These are phyloP conservation scores for Takifugu flavidus DNA, from an alignment of 2,113 vertebrate species.

Conservation along the genomic window DNA sequence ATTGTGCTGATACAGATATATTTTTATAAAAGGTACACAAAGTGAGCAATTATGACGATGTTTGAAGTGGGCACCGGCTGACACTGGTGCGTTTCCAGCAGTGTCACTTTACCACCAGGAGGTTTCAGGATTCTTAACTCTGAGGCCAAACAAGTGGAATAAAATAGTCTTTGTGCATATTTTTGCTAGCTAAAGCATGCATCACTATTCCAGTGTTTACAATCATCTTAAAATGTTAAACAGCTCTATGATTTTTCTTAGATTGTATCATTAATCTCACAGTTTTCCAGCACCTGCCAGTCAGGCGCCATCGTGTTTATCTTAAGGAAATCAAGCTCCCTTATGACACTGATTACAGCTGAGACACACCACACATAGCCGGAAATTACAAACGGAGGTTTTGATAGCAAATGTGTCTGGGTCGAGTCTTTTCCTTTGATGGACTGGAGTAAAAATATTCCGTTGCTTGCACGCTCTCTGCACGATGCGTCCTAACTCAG, in stretches of 20 bases:
- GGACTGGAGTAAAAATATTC: too few relatives aligned
- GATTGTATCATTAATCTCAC: background rate
- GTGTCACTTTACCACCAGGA: conserved; percentile 51
- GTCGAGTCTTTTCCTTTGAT: too few relatives aligned
- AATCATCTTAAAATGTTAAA: too few relatives aligned
- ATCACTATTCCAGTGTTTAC: background rate
- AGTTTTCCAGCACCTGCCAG: conserved; percentile 4
- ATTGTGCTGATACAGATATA: conserved; percentile 5
- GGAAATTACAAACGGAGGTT: conserved; percentile 7
- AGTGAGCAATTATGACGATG: conserved; percentile 18
- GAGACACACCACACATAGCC: background rate
- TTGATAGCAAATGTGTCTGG: background rate
- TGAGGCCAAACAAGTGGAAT: background rate
- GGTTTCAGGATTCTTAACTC: conserved; percentile 27
- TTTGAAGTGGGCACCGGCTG: conserved; percentile 13
- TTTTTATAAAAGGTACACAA: conserved; percentile 24
- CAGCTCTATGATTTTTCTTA: background rate
- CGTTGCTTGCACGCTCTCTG: background rate
- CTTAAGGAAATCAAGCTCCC: background rate
- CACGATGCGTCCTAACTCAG: conserved; percentile 3
- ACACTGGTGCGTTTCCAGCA: background rate
- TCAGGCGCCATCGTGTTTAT: background rate
- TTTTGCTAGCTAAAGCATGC: too few relatives aligned
- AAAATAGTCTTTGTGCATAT: too few relatives aligned
- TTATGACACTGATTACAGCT: background rate